These are phyloP conservation scores for Antitype chi DNA, from an alignment of 2,888 invertebrate genomes.

Conservation along the genomic window DNA sequence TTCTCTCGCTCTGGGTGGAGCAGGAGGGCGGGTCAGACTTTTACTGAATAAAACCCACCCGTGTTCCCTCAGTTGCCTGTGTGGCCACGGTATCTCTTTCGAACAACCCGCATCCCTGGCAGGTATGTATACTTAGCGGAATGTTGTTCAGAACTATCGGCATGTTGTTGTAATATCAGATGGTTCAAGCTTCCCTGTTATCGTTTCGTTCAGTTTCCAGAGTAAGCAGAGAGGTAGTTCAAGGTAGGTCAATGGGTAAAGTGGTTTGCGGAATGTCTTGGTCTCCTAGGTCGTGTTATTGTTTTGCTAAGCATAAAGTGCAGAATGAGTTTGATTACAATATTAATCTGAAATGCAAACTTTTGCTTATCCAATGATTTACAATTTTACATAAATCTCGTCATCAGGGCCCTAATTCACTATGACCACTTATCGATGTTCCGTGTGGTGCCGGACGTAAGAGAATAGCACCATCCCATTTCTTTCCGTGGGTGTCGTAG, in stretches of 20 bases:
- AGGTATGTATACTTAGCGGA: neutral
- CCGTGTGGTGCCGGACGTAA: too few species aligned
- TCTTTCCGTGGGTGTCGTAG: too few species aligned
- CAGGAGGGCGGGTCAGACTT: too few species aligned
- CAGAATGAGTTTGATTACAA: neutral
- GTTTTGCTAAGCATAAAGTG: neutral
- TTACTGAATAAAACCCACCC: too few species aligned
- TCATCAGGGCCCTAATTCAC: too few species aligned
- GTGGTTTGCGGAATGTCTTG: neutral
- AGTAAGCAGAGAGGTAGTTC: neutral
- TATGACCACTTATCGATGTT: too few species aligned
- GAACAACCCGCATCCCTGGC: too few species aligned
- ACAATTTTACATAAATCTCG: neutral
- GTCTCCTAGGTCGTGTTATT: neutral
- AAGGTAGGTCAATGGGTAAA: slow-evolving; percentile 6
- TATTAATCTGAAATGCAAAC: neutral
- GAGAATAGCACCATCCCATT: too few species aligned
- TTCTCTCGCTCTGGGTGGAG: too few species aligned
- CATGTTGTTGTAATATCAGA: slow-evolving; percentile 27
- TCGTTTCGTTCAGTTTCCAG: slow-evolving; percentile 24
- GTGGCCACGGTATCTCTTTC: too few species aligned
- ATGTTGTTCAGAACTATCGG: slow-evolving; percentile 25
- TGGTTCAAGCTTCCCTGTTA: slow-evolving; percentile 27
- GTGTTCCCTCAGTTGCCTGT: too few species aligned
- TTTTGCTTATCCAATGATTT: neutral